Base-by-base conservation (phyloP, 2,888 invertebrate species). In the Amblyjoppa fuscipennis region DNA sequence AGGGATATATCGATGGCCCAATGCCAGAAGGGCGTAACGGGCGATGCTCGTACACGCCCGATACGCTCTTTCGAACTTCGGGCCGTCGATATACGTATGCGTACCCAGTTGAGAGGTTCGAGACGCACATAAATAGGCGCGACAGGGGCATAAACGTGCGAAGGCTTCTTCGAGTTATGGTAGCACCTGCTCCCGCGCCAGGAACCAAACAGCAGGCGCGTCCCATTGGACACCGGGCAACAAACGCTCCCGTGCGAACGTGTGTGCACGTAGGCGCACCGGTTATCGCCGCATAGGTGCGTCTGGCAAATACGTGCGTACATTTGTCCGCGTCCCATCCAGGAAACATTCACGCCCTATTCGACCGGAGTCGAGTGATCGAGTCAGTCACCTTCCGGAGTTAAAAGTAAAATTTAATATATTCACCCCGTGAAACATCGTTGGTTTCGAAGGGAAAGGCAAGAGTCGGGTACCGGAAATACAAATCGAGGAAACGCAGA, bases 161-260 rank as follows among this genome's bases (percentile, higher is more conserved):
- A 70, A 79, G 31, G 64, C 41, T 80, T 51, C 66, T 68, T 41
- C 68, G 75, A 34, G 92, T 92, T 91, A 91, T 88, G 90, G 88
- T 89, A 89, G 91, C 93, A 93, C 93, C 93, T 93, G 93, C 92
- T 89, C 81, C 68, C 84, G 85, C 61, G 79, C 64, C 73, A 31
- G 45, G 64, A 75, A 51, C 49, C 83, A 86, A 89, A 89, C 90
- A 90, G 89, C 90, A 90, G 90, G 89, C 91, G 87, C 87, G 87
- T 88, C 83, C 84, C 86, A 88, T 89, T 90, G 88, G 91, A 88
- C 88, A 90, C 88, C 89, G 89, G 89, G 89, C 90, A 89, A 89
- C 87, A 86, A 83, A 87, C 88, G 88, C 70, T 34, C 53, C 83
- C 49, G 64, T 66, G 79, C 74, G 76, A 56, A 61, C 53, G 75